These are phyloP conservation scores for Anas platyrhynchos DNA, from an alignment of 2,113 vertebrate genomes.

Conservation along the genomic window DNA sequence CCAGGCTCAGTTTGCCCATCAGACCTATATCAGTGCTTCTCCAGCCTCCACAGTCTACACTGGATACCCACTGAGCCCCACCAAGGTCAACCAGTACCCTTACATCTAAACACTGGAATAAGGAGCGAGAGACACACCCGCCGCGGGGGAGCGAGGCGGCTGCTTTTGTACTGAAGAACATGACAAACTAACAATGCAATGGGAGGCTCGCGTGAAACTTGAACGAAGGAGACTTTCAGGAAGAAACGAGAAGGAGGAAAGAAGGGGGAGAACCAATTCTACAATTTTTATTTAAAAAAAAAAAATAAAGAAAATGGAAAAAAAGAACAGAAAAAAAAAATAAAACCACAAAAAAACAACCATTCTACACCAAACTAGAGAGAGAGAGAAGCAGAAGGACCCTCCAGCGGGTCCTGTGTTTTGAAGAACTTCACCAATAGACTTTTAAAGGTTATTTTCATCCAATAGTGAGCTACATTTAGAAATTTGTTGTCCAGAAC, in stretches of 20 bases:
- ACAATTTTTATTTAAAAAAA: slow-evolving; percentile 80
- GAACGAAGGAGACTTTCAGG: slow-evolving; percentile 76
- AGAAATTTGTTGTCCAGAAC: slow-evolving; percentile 74
- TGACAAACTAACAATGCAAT: slow-evolving; percentile 71
- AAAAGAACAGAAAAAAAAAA: slow-evolving; percentile 44
- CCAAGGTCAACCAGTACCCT: slow-evolving; percentile 99
- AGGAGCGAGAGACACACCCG: slow-evolving; percentile 8
- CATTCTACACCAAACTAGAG: slow-evolving; percentile 77
- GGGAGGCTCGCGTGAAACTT: slow-evolving; percentile 69
- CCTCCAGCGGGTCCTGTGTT: slow-evolving; percentile 54
- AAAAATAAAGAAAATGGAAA: slow-evolving; percentile 56
- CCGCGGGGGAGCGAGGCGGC: slow-evolving; percentile 37
- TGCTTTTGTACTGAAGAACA: slow-evolving; percentile 70
- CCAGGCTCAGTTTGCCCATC: slow-evolving; percentile 96
- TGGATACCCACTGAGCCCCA: slow-evolving; percentile 99
- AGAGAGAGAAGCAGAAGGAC: slow-evolving; percentile 67
- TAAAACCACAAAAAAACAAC: slow-evolving; percentile 55
- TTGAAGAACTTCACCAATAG: slow-evolving; percentile 77
- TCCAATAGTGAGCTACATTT: slow-evolving; percentile 74
- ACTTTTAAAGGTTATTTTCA: slow-evolving; percentile 84
- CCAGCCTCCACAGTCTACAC: slow-evolving; percentile 98
- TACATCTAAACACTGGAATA: slow-evolving; percentile 93
- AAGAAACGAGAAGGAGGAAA: slow-evolving; percentile 66
- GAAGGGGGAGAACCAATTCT: slow-evolving; percentile 69
- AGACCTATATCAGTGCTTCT: slow-evolving; percentile 98